Conservation (phyloP, 2,113 vertebrate genomes). For the Sinocyclocheilus rhinocerous region DNA sequence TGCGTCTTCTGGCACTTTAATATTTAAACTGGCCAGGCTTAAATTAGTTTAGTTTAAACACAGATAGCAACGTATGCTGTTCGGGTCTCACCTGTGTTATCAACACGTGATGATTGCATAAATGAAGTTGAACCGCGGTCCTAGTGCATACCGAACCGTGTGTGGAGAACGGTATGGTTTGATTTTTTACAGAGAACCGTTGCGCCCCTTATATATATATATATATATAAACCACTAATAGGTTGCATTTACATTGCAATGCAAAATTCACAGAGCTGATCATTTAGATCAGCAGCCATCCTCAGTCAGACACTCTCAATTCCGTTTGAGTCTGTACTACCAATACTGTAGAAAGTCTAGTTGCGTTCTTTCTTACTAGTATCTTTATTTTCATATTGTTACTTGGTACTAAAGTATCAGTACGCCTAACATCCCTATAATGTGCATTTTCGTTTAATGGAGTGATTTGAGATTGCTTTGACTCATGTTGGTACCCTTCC, state of each 20-base stretch:
- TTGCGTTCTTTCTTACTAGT: not conserved
- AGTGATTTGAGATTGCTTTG: constrained; percentile 13
- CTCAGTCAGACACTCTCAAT: not conserved
- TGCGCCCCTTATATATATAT: too few species aligned
- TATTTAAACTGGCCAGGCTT: too few species aligned
- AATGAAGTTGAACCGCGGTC: too few species aligned
- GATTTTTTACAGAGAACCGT: too few species aligned
- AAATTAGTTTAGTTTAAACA: too few species aligned
- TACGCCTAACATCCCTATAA: not conserved
- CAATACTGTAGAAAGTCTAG: not conserved
- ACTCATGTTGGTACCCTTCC: not conserved
- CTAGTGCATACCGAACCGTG: too few species aligned
- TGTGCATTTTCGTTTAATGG: not conserved
- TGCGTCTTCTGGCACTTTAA: too few species aligned
- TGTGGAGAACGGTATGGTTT: too few species aligned
- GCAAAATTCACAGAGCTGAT: not conserved
- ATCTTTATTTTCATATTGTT: not conserved
- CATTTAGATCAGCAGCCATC: not conserved
- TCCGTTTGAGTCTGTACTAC: not conserved
- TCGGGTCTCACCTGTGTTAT: too few species aligned
- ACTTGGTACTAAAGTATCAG: not conserved
- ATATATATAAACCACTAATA: not conserved
- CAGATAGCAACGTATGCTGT: too few species aligned
- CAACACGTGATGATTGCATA: too few species aligned
- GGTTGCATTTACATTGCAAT: not conserved